A percentile compares a stretch with the other conserved stretches of the same genome.
Conservation (phyloP, 2,888 invertebrate genomes). For the Phortica okadai region DNA sequence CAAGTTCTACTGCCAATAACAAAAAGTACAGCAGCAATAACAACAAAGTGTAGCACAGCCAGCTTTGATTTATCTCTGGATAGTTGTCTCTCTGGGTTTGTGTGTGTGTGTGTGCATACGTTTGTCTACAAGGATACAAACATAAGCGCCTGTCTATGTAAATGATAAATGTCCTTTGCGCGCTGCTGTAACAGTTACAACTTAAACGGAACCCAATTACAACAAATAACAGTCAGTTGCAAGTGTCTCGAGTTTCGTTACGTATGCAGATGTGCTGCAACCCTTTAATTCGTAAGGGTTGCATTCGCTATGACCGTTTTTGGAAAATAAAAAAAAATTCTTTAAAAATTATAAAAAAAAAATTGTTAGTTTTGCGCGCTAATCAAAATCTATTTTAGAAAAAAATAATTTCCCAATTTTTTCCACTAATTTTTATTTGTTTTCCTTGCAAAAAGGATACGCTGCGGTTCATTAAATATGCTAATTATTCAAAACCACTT, state of each 20-base stretch:
- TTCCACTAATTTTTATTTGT: constrained; percentile 67
- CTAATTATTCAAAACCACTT: constrained; percentile 65
- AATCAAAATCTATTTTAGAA: not conserved
- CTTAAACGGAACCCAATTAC: not conserved
- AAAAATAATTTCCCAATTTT: constrained; percentile 27
- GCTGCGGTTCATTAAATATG: constrained; percentile 62
- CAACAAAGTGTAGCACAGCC: not conserved
- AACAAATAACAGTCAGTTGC: not conserved
- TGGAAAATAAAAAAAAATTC: not conserved
- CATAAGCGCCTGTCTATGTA: constrained; percentile 50
- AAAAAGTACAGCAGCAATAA: not conserved
- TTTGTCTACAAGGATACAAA: constrained; percentile 7
- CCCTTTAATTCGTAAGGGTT: constrained; percentile 4
- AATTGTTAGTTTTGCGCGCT: constrained; percentile 13
- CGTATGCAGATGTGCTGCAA: constrained; percentile 18
- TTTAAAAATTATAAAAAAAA: too few species aligned
- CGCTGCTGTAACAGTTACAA: constrained; percentile 16
- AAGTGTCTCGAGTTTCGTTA: not conserved
- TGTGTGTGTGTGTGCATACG: not conserved
- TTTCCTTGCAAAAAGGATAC: constrained; percentile 51
- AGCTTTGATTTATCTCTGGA: constrained; percentile 10
- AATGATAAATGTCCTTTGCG: constrained; percentile 56
- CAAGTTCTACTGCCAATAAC: not conserved
- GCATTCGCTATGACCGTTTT: not conserved
- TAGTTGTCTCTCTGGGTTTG: not conserved